Conservation (phyloP, 64 coral and sea anemone genomes). For the Catalaphyllia jardinei region DNA sequence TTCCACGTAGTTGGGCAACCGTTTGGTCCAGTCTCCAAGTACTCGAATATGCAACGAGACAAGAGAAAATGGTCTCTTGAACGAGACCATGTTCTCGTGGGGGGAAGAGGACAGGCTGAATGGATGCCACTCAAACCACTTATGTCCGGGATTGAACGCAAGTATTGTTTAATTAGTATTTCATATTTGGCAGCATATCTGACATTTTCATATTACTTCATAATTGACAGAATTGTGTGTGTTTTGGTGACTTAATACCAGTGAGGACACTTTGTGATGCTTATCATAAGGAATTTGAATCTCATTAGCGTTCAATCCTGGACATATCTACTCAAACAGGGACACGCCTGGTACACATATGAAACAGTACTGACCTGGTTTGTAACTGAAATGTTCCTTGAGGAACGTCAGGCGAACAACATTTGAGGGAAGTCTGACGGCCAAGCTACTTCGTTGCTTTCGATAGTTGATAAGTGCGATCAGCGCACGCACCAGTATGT, state of each 20-base stretch:
- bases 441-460: constrained; percentile 53
- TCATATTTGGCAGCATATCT: too few species aligned
- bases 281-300: too few species aligned
- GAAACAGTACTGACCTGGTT: constrained; percentile 74
- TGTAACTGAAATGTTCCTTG: constrained; percentile 69
- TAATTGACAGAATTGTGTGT: too few species aligned
- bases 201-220: too few species aligned
- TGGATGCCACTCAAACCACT: constrained; percentile 78
- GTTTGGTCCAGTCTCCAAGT: constrained; percentile 72
- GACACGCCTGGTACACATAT: constrained; percentile 68
- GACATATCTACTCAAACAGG: too few species aligned
- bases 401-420: constrained; percentile 75
- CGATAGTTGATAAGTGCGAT: constrained; percentile 53
- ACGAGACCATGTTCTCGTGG: constrained; percentile 75
- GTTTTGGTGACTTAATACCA: too few species aligned
- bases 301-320: too few species aligned
- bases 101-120: constrained; percentile 80
- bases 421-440: constrained; percentile 69
- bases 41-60: constrained; percentile 72
- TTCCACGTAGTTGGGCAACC: constrained; percentile 48
- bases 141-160: too few species aligned
- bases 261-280: too few species aligned
- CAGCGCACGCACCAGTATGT: constrained; percentile 44
- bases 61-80: too few species aligned
- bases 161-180: too few species aligned